phyloP scores from a whole-genome alignment of 2,113 vertebrate genomes.

The Halcyon senegalensis region DNA sequence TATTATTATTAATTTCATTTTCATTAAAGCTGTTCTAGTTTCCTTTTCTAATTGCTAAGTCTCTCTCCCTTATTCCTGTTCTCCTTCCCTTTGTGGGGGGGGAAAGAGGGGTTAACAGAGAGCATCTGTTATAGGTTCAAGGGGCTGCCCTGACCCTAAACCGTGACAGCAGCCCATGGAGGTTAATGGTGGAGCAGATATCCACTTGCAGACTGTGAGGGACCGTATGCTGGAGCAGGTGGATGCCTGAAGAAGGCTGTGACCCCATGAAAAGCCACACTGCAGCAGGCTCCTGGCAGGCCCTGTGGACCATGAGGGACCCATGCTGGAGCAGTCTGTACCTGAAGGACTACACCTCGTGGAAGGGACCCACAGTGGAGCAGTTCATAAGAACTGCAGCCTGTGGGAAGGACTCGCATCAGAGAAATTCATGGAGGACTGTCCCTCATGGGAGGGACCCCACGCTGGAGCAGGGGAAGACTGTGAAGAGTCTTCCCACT shows the following conservation, averaged over 20 bases:
- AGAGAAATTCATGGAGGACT: not conserved
- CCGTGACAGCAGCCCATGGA: too few species aligned
- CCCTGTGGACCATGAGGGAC: not conserved
- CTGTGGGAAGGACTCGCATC: fast-evolving
- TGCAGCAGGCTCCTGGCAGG: not conserved
- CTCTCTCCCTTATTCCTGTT: too few species aligned
- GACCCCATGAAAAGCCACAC: not conserved
- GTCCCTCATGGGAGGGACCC: not conserved
- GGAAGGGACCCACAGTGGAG: not conserved
- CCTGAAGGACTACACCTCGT: too few species aligned
- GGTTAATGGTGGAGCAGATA: not conserved
- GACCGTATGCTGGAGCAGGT: not conserved
- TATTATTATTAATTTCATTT: too few species aligned
- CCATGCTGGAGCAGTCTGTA: not conserved
- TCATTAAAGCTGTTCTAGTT: too few species aligned
- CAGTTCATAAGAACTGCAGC: not conserved
- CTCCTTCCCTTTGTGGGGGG: too few species aligned
- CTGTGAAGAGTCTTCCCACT: not conserved
- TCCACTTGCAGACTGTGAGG: not conserved
- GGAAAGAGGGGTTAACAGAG: too few species aligned
- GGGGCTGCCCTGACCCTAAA: too few species aligned
- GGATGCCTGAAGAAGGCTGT: not conserved
- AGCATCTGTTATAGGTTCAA: too few species aligned
- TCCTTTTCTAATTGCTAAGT: too few species aligned
- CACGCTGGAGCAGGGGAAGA: not conserved